Evolutionary conservation across 2,113 vertebrate species (phyloP).

Genomic region (Asarcornis scutulata): DNA sequence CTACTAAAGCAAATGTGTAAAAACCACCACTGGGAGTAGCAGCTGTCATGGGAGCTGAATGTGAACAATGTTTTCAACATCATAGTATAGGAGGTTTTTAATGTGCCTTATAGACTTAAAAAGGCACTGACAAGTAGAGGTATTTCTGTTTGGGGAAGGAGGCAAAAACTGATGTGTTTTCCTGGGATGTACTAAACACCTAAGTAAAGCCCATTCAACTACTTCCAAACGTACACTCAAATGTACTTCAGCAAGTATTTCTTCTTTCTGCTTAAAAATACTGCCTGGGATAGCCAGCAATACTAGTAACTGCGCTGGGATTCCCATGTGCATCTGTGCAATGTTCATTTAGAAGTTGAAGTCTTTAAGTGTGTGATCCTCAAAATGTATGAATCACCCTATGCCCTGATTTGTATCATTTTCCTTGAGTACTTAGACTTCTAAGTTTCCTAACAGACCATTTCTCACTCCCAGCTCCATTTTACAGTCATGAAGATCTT

Average conservation of each 20-base stretch:
- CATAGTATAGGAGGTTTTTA: not conserved
- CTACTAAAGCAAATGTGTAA: not conserved
- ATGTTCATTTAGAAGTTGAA: conserved; percentile 11
- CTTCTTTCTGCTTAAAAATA: not conserved
- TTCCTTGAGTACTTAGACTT: not conserved
- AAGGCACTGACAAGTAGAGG: not conserved
- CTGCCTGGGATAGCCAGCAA: not conserved
- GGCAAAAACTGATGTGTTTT: not conserved
- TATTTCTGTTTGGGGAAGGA: not conserved
- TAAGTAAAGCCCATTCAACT: not conserved
- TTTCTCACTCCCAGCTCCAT: not conserved
- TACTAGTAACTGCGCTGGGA: not conserved
- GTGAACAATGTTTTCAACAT: not conserved
- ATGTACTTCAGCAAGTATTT: not conserved
- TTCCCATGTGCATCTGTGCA: conserved; percentile 9
- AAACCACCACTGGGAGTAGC: not conserved
- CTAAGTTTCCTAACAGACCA: not conserved
- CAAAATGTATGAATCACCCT: not conserved
- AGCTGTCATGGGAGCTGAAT: not conserved
- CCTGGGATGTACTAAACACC: not conserved
- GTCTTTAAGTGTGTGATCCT: not conserved
- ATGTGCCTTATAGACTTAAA: not conserved
- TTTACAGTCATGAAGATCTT: not conserved
- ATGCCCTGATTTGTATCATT: not conserved
- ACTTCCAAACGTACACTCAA: not conserved